phyloP scores from a whole-genome alignment of 2,113 vertebrate species.

The Gymnorhina tibicen region DNA sequence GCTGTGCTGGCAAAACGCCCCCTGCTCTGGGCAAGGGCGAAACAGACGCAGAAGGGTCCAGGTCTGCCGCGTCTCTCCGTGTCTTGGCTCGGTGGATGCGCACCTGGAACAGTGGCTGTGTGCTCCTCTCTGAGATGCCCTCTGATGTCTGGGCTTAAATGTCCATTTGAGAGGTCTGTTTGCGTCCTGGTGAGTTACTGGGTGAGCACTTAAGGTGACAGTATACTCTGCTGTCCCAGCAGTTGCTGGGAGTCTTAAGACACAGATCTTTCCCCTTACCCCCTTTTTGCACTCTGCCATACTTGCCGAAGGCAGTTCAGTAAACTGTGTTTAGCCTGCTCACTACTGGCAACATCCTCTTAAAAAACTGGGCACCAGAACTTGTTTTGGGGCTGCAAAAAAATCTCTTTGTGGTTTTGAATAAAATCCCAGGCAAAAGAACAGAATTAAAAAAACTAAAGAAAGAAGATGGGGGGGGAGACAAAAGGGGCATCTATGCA shows the following conservation, averaged over 20 bases:
- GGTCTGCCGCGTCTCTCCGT: rapidly evolving
- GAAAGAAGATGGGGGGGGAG: neutral
- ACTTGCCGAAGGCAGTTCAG: neutral
- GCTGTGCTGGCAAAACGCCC: neutral
- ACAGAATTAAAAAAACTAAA: neutral
- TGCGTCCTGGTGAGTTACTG: neutral
- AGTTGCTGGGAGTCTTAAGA: neutral
- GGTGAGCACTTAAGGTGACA: neutral
- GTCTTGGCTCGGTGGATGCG: neutral
- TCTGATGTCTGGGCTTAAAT: neutral
- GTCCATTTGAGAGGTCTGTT: neutral
- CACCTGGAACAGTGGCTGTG: neutral
- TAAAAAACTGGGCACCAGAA: neutral
- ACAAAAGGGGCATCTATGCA: neutral
- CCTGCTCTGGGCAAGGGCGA: neutral
- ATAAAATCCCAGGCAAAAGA: neutral
- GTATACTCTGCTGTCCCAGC: neutral
- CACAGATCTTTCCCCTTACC: neutral
- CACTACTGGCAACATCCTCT: neutral
- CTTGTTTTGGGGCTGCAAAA: neutral
- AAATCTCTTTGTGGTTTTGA: neutral
- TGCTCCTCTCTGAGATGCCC: neutral
- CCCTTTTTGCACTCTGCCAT: neutral
- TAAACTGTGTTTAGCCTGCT: neutral
- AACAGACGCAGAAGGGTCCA: neutral